These are phyloP conservation scores for Eupsittula cactorum DNA, from an alignment of 2,113 vertebrate genomes.

Conservation along the genomic window DNA sequence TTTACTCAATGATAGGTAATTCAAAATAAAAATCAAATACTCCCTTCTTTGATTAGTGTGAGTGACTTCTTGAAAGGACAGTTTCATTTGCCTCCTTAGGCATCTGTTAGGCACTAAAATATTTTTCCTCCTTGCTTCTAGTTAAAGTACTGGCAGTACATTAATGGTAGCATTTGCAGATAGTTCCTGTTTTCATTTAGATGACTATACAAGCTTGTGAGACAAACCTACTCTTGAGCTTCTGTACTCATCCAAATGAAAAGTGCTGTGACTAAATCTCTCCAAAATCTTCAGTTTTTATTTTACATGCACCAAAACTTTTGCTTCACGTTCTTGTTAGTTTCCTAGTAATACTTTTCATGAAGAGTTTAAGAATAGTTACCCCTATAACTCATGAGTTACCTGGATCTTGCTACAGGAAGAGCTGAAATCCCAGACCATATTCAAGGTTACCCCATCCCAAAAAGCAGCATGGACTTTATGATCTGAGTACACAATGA, in stretches of 20 bases:
- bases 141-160: neutral
- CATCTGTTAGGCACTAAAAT: neutral
- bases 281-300: neutral
- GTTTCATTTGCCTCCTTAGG: neutral
- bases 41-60: neutral
- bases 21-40: neutral
- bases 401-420: conserved; percentile 59
- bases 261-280: neutral
- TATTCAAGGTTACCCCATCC: conserved; percentile 68
- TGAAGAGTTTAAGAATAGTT: neutral
- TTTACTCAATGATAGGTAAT: neutral
- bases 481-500: conserved; percentile 75
- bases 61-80: neutral
- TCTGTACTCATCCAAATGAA: neutral
- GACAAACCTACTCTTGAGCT: neutral
- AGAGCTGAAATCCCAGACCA: conserved; percentile 74
- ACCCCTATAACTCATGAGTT: neutral
- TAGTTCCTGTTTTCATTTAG: neutral
- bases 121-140: neutral
- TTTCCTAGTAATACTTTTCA: neutral
- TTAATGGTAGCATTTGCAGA: rapidly evolving
- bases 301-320: neutral
- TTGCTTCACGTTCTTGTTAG: neutral
- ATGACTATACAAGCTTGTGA: neutral
- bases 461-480: conserved; percentile 71